Evolutionary conservation across 2,888 invertebrate genomes (phyloP).

Genomic region (Scelioninae gen. 2): DNA sequence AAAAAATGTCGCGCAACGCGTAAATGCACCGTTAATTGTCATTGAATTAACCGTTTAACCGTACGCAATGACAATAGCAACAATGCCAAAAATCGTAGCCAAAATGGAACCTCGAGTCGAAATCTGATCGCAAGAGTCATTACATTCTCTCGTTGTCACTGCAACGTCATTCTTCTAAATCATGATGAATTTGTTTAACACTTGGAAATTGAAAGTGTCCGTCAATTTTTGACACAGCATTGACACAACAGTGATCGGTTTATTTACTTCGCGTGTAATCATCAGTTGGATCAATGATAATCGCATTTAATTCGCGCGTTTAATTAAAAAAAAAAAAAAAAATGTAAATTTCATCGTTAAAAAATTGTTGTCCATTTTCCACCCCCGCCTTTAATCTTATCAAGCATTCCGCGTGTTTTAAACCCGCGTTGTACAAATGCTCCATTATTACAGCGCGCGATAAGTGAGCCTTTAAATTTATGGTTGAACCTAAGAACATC

Average conservation of each 20-base stretch:
- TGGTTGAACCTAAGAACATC: slow-evolving; percentile 54
- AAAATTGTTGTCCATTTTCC: not conserved
- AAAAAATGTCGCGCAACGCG: no score
- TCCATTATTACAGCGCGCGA: slow-evolving; percentile 38
- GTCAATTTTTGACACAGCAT: slow-evolving; percentile 36
- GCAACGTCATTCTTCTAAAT: slow-evolving; percentile 43
- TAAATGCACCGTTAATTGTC: no score
- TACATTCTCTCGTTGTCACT: slow-evolving; percentile 34
- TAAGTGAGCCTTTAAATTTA: slow-evolving; percentile 50
- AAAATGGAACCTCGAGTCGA: slow-evolving; percentile 31
- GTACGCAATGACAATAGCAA: no score
- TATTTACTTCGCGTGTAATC: slow-evolving; percentile 36
- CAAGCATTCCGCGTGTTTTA: slow-evolving; percentile 18
- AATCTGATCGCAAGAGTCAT: slow-evolving; percentile 40
- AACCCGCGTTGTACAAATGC: slow-evolving; percentile 21
- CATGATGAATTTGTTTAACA: slow-evolving; percentile 50
- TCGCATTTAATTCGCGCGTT: slow-evolving; percentile 15
- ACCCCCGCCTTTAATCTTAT: slow-evolving; percentile 12
- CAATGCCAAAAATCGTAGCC: no score
- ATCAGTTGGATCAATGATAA: slow-evolving; percentile 27
- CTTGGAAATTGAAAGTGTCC: slow-evolving; percentile 55
- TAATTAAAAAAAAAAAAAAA: slow-evolving; percentile 44
- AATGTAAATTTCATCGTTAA: slow-evolving; percentile 18
- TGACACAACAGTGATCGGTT: no score
- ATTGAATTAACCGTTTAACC: no score